Percentiles rank a stretch among this genome's conserved stretches.
These are phyloP conservation scores for Urocitellus parryii DNA, from an alignment of 2,113 vertebrate genomes.

Conservation along the genomic window DNA sequence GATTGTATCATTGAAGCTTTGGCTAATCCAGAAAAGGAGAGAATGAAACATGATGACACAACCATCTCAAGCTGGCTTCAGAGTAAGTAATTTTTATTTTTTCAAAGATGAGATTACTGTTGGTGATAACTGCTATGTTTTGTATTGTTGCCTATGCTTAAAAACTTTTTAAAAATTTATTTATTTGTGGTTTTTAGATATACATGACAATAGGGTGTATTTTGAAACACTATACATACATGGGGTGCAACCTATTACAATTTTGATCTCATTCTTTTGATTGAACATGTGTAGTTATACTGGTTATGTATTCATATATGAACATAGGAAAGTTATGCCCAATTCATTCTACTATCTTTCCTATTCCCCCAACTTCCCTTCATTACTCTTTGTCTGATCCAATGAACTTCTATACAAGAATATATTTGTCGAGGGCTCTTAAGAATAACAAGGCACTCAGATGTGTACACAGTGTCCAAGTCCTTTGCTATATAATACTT, in stretches of 20 bases:
- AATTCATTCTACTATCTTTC: too few relatives aligned
- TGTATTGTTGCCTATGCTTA: slow-evolving; percentile 10
- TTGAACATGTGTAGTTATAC: too few relatives aligned
- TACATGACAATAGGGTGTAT: too few relatives aligned
- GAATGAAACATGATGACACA: slow-evolving; percentile 99
- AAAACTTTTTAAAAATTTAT: neutral
- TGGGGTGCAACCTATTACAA: too few relatives aligned
- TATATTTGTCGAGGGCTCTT: neutral
- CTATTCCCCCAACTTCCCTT: too few relatives aligned
- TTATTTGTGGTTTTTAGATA: too few relatives aligned
- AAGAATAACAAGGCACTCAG: neutral
- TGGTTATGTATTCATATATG: too few relatives aligned
- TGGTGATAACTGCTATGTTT: neutral
- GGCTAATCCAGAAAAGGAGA: slow-evolving; percentile 99
- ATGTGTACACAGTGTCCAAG: neutral
- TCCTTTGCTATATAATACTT: slow-evolving; percentile 25
- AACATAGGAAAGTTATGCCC: too few relatives aligned
- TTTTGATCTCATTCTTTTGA: too few relatives aligned
- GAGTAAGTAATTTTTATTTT: slow-evolving; percentile 90
- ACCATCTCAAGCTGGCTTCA: slow-evolving; percentile 99
- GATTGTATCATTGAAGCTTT: slow-evolving; percentile 99
- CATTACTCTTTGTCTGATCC: too few relatives aligned
- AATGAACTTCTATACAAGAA: too few relatives aligned
- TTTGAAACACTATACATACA: too few relatives aligned
- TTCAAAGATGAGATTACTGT: neutral